phyloP scores from a whole-genome alignment of 2,113 vertebrate genomes.

The Rhineura floridana region DNA sequence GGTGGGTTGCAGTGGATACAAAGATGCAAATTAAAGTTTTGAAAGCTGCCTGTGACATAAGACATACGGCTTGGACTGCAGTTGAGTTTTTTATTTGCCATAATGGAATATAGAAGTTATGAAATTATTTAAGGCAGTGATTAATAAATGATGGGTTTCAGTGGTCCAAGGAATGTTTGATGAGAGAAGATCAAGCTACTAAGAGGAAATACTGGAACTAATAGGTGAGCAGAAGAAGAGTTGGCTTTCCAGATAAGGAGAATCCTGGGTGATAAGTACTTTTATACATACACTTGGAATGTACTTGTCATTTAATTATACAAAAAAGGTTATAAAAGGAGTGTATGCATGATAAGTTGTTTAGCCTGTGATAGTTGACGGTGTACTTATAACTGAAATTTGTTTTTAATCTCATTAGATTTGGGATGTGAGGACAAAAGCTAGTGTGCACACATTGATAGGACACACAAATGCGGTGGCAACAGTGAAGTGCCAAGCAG shows the following conservation, averaged over 20 bases:
- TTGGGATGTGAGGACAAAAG: conserved; percentile 97
- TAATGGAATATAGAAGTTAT: background rate
- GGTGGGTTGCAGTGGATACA: background rate
- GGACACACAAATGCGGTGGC: conserved; percentile 98
- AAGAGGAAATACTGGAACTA: background rate
- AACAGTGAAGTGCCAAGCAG: conserved; percentile 93
- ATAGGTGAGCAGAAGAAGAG: background rate
- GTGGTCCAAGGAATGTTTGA: background rate
- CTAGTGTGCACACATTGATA: conserved; percentile 92
- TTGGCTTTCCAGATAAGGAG: background rate
- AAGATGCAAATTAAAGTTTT: background rate
- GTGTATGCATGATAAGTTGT: background rate
- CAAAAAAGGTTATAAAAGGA: background rate
- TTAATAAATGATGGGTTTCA: background rate
- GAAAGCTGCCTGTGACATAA: background rate
- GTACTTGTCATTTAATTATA: too few species aligned
- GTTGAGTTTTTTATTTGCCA: background rate
- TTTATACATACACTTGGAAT: too few species aligned
- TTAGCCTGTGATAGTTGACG: background rate
- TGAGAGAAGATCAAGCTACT: background rate
- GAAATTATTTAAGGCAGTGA: background rate
- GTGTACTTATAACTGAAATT: background rate
- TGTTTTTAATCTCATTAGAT: conserved; percentile 76
- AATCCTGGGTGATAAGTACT: background rate
- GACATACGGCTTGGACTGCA: background rate